phyloP scores from a whole-genome alignment of 2,888 invertebrate species.

The Nycteola revayana region DNA sequence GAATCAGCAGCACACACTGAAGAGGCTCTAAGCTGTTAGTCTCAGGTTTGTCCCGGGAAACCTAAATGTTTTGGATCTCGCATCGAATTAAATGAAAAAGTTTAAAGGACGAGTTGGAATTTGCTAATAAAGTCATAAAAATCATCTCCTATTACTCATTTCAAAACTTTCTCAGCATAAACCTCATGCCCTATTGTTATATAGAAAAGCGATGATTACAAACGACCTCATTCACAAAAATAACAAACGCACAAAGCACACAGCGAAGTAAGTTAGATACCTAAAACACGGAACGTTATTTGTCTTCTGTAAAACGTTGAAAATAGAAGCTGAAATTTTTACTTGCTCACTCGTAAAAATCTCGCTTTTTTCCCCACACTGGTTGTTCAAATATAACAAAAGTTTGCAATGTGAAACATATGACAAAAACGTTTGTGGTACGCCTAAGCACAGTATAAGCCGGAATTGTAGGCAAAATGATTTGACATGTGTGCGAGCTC shows the following conservation, averaged over 20 bases:
- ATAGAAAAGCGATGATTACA: too few relatives aligned
- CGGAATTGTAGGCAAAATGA: slow-evolving; percentile 40
- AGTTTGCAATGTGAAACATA: slow-evolving; percentile 36
- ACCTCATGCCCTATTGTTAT: too few relatives aligned
- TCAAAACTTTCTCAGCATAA: too few relatives aligned
- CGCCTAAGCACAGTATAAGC: slow-evolving; percentile 24
- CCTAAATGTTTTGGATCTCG: too few relatives aligned
- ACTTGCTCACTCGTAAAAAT: slow-evolving; percentile 22
- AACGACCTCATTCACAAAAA: too few relatives aligned
- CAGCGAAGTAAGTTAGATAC: slow-evolving; percentile 8
- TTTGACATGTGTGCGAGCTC: slow-evolving; percentile 39
- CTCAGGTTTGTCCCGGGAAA: too few relatives aligned
- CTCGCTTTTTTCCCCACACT: slow-evolving; percentile 21
- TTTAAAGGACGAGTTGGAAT: too few relatives aligned
- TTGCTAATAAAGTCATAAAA: too few relatives aligned
- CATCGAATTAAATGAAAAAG: too few relatives aligned
- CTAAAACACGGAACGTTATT: slow-evolving; percentile 18
- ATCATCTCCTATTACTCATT: too few relatives aligned
- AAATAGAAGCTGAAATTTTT: slow-evolving; percentile 23
- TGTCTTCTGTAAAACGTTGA: slow-evolving; percentile 25
- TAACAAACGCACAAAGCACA: slow-evolving; percentile 3
- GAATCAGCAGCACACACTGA: too few relatives aligned
- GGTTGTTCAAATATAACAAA: slow-evolving; percentile 30
- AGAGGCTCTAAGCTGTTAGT: too few relatives aligned
- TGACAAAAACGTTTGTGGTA: slow-evolving; percentile 29